Base-by-base conservation (phyloP, 2,888 invertebrate genomes). In the Xestobium rufovillosum region DNA sequence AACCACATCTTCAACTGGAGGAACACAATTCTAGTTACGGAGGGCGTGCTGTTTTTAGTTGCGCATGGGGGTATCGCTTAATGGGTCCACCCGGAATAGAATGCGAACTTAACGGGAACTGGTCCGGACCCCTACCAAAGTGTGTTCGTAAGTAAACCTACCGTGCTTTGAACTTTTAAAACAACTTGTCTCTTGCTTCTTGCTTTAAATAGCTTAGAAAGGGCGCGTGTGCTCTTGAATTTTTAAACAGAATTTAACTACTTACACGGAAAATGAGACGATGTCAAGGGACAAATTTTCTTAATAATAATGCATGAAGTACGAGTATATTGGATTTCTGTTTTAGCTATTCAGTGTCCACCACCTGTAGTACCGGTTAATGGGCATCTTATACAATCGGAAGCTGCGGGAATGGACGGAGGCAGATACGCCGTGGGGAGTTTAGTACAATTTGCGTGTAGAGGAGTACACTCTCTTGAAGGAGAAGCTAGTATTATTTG, bases 401-500 rank as follows among this genome's bases (percentile, higher is more conserved):
- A 65, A 45, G 65, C 65, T 2, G 62, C 72, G 1, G 62, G 74
- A 4, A 70, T 71, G 41, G 69, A 65, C 45, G 73, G 73, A 48
- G 76, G 78, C 27, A 72, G 78, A 47, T 80, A 84, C 55, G 78
- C 81, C 11, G 88, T 86, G 1, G 89, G 89, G 2, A 81, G 85
- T 41, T 71, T 87, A 38, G 79, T 88, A 50, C 82, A 81, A 54
- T 89, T 86, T 65, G 75, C 81, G 26, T 84, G 83, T 60, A 70
- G 73, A 45, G 77, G 76, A 31, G 75, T 78, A 13, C 79, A 81
- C 60, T 67, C 72, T 44, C 65, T 78, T n/a, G 65, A 78, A 15
- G 90, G 90, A 3, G 86, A 88, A 60, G 76, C 80, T 1, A 83
- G 83, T 43, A 81, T 86, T 49, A 84, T 88, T 29, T 90, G 90